Percentiles rank a stretch among this genome's conserved stretches.
phyloP scores from a whole-genome alignment of 2,888 invertebrate genomes.

The Tanytarsus gracilentus region DNA sequence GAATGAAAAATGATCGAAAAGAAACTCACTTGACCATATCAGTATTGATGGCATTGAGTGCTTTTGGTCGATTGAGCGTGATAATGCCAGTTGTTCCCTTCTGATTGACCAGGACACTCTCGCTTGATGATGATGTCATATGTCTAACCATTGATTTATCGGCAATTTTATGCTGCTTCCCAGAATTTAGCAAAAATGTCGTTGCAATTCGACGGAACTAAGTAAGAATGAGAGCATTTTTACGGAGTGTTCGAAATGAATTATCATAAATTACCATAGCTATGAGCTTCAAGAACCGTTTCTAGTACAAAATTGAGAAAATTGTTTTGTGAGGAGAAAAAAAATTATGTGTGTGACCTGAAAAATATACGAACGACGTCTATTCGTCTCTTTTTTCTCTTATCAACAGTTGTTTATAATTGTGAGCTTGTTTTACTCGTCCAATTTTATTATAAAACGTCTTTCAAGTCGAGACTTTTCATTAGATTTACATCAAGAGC shows the following conservation, averaged over 20 bases:
- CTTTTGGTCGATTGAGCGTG: conserved; percentile 63
- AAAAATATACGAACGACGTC: too few species aligned
- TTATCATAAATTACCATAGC: not conserved
- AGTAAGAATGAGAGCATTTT: not conserved
- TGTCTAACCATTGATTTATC: not conserved
- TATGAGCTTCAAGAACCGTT: too few species aligned
- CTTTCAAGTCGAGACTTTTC: conserved; percentile 3
- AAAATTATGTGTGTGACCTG: too few species aligned
- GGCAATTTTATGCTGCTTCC: not conserved
- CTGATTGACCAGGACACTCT: conserved; percentile 32
- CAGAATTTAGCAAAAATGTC: not conserved
- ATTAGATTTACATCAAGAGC: conserved; percentile 1
- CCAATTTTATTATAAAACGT: conserved; percentile 14
- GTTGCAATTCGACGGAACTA: not conserved
- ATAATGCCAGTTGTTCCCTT: conserved; percentile 49
- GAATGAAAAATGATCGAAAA: not conserved
- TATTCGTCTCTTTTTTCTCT: too few species aligned
- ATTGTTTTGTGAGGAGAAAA: too few species aligned
- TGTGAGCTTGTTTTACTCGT: too few species aligned
- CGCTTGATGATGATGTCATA: not conserved
- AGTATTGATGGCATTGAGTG: conserved; percentile 68
- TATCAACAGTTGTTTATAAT: too few species aligned
- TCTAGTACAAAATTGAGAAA: too few species aligned
- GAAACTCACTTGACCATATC: conserved; percentile 59
- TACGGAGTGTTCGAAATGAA: not conserved